Conservation (phyloP, 2,888 invertebrate genomes). For the Gerris lacustris region DNA sequence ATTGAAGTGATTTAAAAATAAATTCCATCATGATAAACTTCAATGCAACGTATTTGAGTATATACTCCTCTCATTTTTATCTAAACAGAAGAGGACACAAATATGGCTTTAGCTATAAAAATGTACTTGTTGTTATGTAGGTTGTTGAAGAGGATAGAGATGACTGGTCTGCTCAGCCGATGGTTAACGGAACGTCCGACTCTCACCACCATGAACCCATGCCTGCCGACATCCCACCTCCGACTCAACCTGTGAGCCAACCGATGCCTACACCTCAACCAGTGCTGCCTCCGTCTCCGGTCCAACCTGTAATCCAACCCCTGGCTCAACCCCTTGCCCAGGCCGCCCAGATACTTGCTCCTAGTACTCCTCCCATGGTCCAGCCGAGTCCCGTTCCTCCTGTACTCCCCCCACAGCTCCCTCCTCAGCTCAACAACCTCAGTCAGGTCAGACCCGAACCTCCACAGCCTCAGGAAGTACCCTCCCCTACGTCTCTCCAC, state of each 20-base stretch:
- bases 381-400: not conserved
- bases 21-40: no score
- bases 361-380: not conserved
- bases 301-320: not conserved
- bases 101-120: no score
- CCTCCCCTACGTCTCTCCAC: no score
- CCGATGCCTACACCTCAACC: constrained; percentile 8
- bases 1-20: no score
- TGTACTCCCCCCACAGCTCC: no score
- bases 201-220: constrained; percentile 33
- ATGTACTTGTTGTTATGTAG: not conserved
- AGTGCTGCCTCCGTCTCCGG: not conserved
- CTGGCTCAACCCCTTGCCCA: not conserved
- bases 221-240: constrained; percentile 25
- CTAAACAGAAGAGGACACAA: no score
- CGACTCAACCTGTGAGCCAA: constrained; percentile 1
- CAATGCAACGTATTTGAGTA: no score
- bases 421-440: no score
- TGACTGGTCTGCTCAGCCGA: constrained; percentile 14
- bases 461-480: no score
- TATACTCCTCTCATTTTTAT: no score
- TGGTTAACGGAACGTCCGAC: constrained; percentile 37
- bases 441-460: no score
- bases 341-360: not conserved
- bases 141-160: not conserved